Evolutionary conservation across 2,797 vertebrate genomes (phyloP).

Genomic region (Eurystomus glaucurus): DNA sequence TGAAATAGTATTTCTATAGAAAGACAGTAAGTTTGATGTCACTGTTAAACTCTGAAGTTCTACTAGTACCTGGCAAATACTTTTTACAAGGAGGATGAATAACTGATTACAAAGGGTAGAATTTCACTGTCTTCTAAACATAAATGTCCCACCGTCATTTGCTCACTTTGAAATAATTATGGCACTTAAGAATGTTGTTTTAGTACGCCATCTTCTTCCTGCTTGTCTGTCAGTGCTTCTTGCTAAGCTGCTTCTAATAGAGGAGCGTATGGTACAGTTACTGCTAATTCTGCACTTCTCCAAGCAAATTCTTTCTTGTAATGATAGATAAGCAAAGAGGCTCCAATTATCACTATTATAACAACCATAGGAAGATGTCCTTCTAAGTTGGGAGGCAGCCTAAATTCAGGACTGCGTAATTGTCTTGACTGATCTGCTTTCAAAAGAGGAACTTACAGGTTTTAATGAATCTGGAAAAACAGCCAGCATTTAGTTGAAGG

Average conservation of each 20-base stretch:
- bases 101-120: not conserved
- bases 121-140: conserved; percentile 15
- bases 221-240: conserved; percentile 56
- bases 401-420: not conserved
- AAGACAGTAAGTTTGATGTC: not conserved
- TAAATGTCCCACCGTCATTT: not conserved
- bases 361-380: conserved; percentile 32
- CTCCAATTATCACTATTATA: conserved; percentile 34
- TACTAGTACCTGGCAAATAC: not conserved
- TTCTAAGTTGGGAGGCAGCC: not conserved
- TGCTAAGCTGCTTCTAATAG: conserved; percentile 54
- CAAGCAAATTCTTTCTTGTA: conserved; percentile 50
- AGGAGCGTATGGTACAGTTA: not conserved
- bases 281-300: conserved; percentile 7
- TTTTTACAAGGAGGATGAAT: conserved; percentile 4
- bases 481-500: not conserved
- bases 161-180: conserved; percentile 51
- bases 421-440: not conserved
- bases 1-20: not conserved
- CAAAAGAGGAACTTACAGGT: not conserved
- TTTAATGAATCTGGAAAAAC: not conserved
- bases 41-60: not conserved
- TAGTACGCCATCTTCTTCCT: conserved; percentile 45
- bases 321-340: conserved; percentile 61
- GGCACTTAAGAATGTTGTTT: conserved; percentile 18